Percentiles rank a stretch among this genome's conserved stretches.
These are phyloP conservation scores for Spodoptera litura DNA, from an alignment of 1,140 invertebrate genomes.

Conservation along the genomic window DNA sequence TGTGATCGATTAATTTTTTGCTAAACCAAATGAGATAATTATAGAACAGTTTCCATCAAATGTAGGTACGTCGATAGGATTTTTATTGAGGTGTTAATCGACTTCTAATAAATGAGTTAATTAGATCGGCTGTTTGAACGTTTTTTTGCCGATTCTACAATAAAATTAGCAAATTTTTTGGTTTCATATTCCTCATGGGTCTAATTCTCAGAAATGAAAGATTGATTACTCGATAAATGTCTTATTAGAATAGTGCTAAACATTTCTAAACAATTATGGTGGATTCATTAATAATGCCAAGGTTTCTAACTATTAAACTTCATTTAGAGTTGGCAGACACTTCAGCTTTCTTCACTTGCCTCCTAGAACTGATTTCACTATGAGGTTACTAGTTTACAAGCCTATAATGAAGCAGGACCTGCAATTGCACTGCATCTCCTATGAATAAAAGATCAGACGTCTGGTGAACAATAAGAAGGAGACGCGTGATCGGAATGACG, in stretches of 20 bases:
- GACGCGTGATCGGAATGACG: slow-evolving; percentile 68
- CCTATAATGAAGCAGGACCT: slow-evolving; percentile 54
- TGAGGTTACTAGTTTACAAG: slow-evolving; percentile 56
- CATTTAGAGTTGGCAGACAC: background rate
- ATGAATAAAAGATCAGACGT: slow-evolving; percentile 72
- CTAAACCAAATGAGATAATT: slow-evolving; percentile 21
- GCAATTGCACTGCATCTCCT: slow-evolving; percentile 56
- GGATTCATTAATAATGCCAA: background rate
- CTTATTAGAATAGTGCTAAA: too few relatives aligned
- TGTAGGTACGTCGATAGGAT: background rate
- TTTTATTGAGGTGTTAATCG: slow-evolving; percentile 23
- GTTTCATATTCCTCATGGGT: too few relatives aligned
- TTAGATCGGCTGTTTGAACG: background rate
- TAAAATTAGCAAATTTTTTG: too few relatives aligned
- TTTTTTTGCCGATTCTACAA: background rate
- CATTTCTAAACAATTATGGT: background rate
- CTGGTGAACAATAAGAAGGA: slow-evolving; percentile 52
- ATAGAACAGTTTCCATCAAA: background rate
- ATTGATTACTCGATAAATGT: too few relatives aligned
- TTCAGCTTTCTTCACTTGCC: slow-evolving; percentile 19
- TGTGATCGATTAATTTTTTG: slow-evolving; percentile 40
- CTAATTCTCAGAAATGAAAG: too few relatives aligned
- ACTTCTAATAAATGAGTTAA: slow-evolving; percentile 14
- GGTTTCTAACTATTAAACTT: background rate
- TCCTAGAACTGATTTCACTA: slow-evolving; percentile 44